These are phyloP conservation scores for Diarsia rubi DNA, from an alignment of 2,888 invertebrate species.

Conservation along the genomic window DNA sequence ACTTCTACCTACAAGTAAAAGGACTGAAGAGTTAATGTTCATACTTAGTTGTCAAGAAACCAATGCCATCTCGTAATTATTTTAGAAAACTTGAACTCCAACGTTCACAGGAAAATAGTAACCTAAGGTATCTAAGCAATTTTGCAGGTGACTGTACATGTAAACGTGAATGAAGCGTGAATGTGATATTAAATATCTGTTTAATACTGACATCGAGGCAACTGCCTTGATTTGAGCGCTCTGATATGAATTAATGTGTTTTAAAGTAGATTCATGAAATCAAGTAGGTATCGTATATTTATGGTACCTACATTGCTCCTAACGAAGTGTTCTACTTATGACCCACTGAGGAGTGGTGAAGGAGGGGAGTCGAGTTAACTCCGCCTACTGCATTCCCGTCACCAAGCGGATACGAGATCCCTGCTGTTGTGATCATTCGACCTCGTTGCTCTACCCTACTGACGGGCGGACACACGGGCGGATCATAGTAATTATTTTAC, in stretches of 20 bases:
- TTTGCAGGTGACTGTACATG: too few species aligned
- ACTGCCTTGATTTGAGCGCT: conserved; percentile 17
- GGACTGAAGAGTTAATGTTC: too few species aligned
- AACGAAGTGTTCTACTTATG: conserved; percentile 10
- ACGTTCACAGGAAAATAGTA: too few species aligned
- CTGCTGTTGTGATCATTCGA: background rate
- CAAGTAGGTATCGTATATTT: background rate
- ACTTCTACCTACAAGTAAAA: too few species aligned
- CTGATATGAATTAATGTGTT: conserved; percentile 52
- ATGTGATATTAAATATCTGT: background rate
- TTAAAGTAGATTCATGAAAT: conserved; percentile 35
- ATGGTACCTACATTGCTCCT: conserved; percentile 1
- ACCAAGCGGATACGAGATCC: background rate
- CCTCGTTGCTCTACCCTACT: background rate
- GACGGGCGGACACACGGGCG: too few species aligned
- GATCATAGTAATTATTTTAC: background rate
- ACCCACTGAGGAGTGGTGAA: background rate
- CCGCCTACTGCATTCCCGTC: background rate
- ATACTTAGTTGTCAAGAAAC: too few species aligned
- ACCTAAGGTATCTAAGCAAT: too few species aligned
- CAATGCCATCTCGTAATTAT: too few species aligned
- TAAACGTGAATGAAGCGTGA: background rate
- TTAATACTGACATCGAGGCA: background rate
- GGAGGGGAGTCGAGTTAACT: background rate
- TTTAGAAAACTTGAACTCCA: too few species aligned